These are phyloP conservation scores for Prorops nasuta DNA, from an alignment of 1,140 invertebrate species.

Conservation along the genomic window DNA sequence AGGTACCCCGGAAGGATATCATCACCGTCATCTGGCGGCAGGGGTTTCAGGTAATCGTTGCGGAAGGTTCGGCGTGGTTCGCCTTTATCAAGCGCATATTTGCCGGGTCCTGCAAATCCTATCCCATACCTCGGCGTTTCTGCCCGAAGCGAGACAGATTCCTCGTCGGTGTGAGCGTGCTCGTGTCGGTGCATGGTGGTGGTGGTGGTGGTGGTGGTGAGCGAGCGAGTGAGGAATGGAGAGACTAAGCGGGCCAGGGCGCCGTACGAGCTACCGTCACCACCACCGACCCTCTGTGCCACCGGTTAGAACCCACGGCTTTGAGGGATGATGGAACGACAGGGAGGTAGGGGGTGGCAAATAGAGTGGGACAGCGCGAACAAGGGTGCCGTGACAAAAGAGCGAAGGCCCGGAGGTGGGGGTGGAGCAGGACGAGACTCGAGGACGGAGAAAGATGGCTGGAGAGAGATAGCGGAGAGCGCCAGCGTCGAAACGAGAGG, in stretches of 20 bases:
- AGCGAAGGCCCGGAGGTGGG: constrained; percentile 35
- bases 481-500: constrained; percentile 9
- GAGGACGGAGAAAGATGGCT: neutral
- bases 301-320: constrained; percentile 35
- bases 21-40: neutral
- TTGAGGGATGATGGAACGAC: constrained; percentile 44
- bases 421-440: constrained; percentile 11
- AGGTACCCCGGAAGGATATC: neutral
- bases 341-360: constrained; percentile 32
- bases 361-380: constrained; percentile 52
- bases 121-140: constrained; percentile 25
- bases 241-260: too few relatives aligned
- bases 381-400: constrained; percentile 55
- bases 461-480: constrained; percentile 16
- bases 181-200: too few relatives aligned
- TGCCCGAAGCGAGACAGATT: constrained; percentile 1
- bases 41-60: neutral
- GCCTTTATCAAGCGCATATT: constrained; percentile 36
- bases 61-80: constrained; percentile 9
- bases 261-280: constrained; percentile 10
- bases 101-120: constrained; percentile 33
- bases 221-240: constrained; percentile 12
- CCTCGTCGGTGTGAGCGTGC: too few relatives aligned
- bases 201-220: constrained; percentile 6
- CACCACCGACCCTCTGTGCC: constrained; percentile 15